Evolutionary conservation across 1,140 invertebrate genomes (phyloP).

Genomic region (Cardiocondyla obscurior): DNA sequence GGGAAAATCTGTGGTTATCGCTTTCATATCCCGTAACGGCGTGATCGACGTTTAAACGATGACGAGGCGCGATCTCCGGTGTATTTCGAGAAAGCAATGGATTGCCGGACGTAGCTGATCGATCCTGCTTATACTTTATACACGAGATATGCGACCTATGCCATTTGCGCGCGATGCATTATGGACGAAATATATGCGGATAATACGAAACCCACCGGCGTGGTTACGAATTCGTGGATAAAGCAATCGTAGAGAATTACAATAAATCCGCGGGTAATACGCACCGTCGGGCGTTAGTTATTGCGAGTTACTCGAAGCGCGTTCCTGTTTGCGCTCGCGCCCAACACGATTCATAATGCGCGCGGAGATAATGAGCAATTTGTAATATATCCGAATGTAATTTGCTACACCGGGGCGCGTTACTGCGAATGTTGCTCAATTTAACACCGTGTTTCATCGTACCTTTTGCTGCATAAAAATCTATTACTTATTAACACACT

Average conservation of each 20-base stretch:
- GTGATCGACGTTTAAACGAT: constrained; percentile 42
- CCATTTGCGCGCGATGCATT: constrained; percentile 67
- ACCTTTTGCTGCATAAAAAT: constrained; percentile 48
- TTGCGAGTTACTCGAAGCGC: constrained; percentile 78
- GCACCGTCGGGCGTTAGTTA: constrained; percentile 78
- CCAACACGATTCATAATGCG: constrained; percentile 80
- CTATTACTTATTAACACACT: constrained; percentile 56
- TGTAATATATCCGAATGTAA: constrained; percentile 82
- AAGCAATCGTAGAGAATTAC: constrained; percentile 82
- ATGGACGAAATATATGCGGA: constrained; percentile 69
- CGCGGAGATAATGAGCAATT: constrained; percentile 82
- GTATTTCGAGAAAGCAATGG: not conserved
- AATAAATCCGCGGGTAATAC: constrained; percentile 83
- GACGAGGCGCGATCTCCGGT: constrained; percentile 2
- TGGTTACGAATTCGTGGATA: constrained; percentile 76
- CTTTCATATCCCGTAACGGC: not conserved
- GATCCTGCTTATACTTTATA: constrained; percentile 57
- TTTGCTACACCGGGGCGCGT: constrained; percentile 59
- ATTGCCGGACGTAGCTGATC: constrained; percentile 24
- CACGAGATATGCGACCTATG: constrained; percentile 65
- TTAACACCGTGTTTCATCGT: constrained; percentile 53
- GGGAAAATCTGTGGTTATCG: not conserved
- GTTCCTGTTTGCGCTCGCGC: constrained; percentile 78
- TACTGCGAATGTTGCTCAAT: constrained; percentile 65
- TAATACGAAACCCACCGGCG: constrained; percentile 66